phyloP scores from a whole-genome alignment of 2,113 vertebrate species.

The Mustela lutreola region DNA sequence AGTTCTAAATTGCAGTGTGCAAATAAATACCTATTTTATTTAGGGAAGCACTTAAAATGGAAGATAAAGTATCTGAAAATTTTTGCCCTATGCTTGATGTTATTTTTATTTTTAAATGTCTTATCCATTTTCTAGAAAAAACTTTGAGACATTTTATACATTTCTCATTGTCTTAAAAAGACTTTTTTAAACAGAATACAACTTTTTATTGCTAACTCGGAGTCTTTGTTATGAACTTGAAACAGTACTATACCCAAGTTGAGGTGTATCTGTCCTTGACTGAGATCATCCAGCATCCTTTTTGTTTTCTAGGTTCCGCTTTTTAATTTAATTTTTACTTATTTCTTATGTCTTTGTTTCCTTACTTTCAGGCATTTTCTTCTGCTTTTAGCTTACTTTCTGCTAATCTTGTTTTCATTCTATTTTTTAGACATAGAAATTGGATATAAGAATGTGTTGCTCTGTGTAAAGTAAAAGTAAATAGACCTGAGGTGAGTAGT shows the following conservation, averaged over 20 bases:
- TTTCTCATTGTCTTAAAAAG: not conserved
- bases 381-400: not conserved
- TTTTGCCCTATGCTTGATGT: not conserved
- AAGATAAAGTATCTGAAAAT: not conserved
- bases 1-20: not conserved
- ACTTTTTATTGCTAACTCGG: not conserved
- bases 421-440: slow-evolving; percentile 32
- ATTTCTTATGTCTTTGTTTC: not conserved
- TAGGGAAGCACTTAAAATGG: not conserved
- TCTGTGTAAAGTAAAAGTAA: slow-evolving; percentile 44
- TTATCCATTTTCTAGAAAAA: not conserved
- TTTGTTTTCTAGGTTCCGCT: not conserved
- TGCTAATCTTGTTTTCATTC: not conserved
- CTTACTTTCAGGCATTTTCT: not conserved
- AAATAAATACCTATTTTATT: not conserved
- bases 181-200: not conserved
- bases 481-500: not conserved
- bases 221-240: not conserved
- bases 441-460: not conserved
- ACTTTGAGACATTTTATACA: not conserved
- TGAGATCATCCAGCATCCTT: not conserved
- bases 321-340: not conserved
- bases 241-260: not conserved
- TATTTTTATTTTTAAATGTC: slow-evolving; percentile 35
- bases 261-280: not conserved